A percentile compares a stretch with the other conserved stretches of the same genome.
phyloP scores from a whole-genome alignment of 1,140 invertebrate genomes.

The Drosophila nigrodunni region DNA sequence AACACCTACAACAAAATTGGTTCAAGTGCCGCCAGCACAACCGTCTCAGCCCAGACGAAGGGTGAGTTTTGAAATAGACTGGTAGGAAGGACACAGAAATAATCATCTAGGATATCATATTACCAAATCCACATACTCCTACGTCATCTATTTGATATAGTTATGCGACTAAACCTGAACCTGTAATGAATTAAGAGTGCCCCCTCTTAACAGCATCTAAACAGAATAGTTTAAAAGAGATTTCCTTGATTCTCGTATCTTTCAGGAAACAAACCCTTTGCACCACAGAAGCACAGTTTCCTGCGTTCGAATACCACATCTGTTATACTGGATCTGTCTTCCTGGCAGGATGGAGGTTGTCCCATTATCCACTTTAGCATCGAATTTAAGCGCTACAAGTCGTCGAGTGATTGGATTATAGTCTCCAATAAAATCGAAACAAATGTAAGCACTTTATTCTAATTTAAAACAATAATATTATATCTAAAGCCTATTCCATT shows the following conservation, averaged over 20 bases:
- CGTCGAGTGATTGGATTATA: constrained; percentile 85
- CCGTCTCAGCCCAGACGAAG: constrained; percentile 87
- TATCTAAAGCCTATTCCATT: neutral
- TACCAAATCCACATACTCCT: too few relatives aligned
- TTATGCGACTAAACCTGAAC: too few relatives aligned
- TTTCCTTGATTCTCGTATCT: neutral
- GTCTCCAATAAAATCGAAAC: constrained; percentile 86
- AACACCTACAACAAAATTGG: constrained; percentile 90
- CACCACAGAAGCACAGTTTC: constrained; percentile 85
- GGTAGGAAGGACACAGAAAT: too few relatives aligned
- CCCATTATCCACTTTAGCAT: constrained; percentile 88
- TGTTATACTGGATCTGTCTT: constrained; percentile 87
- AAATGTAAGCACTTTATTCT: constrained; percentile 67
- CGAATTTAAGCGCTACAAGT: constrained; percentile 86
- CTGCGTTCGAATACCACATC: constrained; percentile 88
- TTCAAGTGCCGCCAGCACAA: constrained; percentile 87
- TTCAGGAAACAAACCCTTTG: constrained; percentile 85
- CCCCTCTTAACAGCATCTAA: too few relatives aligned
- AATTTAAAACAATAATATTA: too few relatives aligned
- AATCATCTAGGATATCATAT: too few relatives aligned
- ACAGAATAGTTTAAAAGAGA: too few relatives aligned
- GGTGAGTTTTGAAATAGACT: constrained; percentile 21
- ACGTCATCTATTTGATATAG: too few relatives aligned
- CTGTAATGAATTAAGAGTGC: too few relatives aligned
- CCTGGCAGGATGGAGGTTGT: constrained; percentile 89